Conservation (phyloP, 2,888 invertebrate genomes). For the Fragum sueziense region DNA sequence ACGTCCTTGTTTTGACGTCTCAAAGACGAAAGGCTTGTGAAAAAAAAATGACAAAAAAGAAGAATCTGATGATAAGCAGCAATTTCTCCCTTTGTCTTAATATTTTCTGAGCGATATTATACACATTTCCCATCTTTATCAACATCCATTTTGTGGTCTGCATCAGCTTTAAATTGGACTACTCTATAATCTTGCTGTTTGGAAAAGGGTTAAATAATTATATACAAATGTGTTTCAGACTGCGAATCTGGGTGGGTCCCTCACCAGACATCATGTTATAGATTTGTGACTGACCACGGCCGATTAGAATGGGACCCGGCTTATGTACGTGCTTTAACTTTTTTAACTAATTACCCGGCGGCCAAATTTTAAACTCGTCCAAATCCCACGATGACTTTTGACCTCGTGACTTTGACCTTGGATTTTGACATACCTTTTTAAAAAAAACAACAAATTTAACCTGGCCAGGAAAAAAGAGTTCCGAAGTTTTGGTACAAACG, state of each 20-base stretch:
- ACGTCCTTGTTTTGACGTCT: too few species aligned
- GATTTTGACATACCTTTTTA: neutral
- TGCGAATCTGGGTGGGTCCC: neutral
- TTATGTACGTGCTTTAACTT: neutral
- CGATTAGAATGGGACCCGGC: constrained; percentile 17
- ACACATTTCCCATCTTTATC: too few species aligned
- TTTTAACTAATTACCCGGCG: neutral
- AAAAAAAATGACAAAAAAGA: too few species aligned
- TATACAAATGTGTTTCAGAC: neutral
- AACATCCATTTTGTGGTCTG: too few species aligned
- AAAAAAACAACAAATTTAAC: neutral
- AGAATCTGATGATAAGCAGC: too few species aligned
- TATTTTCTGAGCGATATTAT: too few species aligned
- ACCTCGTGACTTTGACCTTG: neutral
- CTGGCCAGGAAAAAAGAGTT: neutral
- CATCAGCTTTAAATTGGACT: too few species aligned
- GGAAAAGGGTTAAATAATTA: too few species aligned
- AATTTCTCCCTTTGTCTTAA: too few species aligned
- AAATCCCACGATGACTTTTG: neutral
- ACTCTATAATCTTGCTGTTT: too few species aligned
- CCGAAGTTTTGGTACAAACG: neutral
- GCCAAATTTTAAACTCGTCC: neutral
- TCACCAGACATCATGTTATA: constrained; percentile 14
- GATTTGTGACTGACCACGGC: constrained; percentile 8
- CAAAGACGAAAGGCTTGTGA: too few species aligned